Conservation (phyloP, 30 jellyfish, hydroid and myxozoan genomes). For the Clytia hemisphaerica region DNA sequence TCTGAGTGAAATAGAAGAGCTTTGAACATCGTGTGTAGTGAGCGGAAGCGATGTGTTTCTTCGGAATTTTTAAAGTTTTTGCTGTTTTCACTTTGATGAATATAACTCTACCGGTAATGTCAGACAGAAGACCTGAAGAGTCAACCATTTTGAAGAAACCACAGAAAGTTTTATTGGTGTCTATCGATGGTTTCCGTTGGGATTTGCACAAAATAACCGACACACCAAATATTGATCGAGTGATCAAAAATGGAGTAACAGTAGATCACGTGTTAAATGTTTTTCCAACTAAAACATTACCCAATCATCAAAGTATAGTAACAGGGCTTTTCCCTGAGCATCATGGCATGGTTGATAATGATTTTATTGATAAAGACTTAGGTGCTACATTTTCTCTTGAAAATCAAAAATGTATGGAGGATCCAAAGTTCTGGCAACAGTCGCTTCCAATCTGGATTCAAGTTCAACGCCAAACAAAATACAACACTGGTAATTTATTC, state of each 20-base stretch:
- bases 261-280: conserved; percentile 60
- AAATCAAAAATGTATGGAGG: no score
- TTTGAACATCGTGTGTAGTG: no score
- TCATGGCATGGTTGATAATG: conserved; percentile 78
- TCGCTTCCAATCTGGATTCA: conserved; percentile 77
- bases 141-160: neutral
- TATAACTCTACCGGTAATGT: no score
- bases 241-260: conserved; percentile 49
- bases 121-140: no score
- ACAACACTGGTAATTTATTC: conserved; percentile 49
- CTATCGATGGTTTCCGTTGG: conserved; percentile 80
- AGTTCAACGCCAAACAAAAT: conserved; percentile 55
- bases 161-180: conserved; percentile 47
- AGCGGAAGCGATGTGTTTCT: no score
- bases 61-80: no score
- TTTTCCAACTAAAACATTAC: conserved; percentile 71
- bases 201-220: conserved; percentile 19
- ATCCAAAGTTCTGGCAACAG: conserved; percentile 70
- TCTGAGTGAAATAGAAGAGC: no score
- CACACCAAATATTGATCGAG: conserved; percentile 28
- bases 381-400: conserved; percentile 13
- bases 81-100: no score
- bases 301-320: conserved; percentile 70
- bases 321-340: conserved; percentile 83
- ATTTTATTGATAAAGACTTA: conserved; percentile 2